Conservation (phyloP, 2,888 invertebrate species). For the Anarsia innoxiella region DNA sequence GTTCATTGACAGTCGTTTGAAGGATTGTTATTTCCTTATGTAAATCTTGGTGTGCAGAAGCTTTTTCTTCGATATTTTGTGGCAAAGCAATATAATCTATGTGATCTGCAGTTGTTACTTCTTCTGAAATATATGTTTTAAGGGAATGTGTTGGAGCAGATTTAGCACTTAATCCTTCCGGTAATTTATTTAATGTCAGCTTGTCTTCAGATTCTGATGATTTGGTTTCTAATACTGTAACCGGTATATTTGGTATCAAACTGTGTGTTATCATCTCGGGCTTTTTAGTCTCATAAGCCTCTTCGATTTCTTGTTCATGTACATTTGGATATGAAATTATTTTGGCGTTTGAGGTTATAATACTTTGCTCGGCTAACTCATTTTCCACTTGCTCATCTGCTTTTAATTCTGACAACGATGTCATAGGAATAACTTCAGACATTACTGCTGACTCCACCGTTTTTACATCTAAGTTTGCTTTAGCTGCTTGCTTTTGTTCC, state of each 20-base stretch:
- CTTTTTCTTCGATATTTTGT: slow-evolving; percentile 32
- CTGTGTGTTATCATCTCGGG: slow-evolving; percentile 54
- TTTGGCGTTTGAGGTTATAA: slow-evolving; percentile 79
- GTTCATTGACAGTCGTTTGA: slow-evolving; percentile 67
- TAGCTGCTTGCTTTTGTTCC: slow-evolving; percentile 62
- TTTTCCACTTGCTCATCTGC: slow-evolving; percentile 62
- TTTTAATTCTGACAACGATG: slow-evolving; percentile 62
- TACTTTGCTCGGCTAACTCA: slow-evolving; percentile 49
- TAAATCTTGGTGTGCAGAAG: slow-evolving; percentile 44
- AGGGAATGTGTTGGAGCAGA: slow-evolving; percentile 45
- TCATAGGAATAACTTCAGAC: slow-evolving; percentile 68
- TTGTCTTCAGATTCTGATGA: slow-evolving; percentile 79
- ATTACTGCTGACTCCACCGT: slow-evolving; percentile 76
- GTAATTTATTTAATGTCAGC: slow-evolving; percentile 46
- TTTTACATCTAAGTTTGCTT: slow-evolving; percentile 76
- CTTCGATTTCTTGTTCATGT: slow-evolving; percentile 79
- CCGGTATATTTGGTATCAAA: slow-evolving; percentile 75
- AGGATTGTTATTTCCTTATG: slow-evolving; percentile 55
- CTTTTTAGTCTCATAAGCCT: slow-evolving; percentile 35
- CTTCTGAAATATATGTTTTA: slow-evolving; percentile 55
- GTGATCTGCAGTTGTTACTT: slow-evolving; percentile 59
- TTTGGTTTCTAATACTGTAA: slow-evolving; percentile 78
- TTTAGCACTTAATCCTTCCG: slow-evolving; percentile 34
- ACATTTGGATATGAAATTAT: slow-evolving; percentile 75
- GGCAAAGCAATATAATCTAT: slow-evolving; percentile 36